Conservation (phyloP, 2,888 invertebrate genomes). For the Poecilobothrus nobilitatus region DNA sequence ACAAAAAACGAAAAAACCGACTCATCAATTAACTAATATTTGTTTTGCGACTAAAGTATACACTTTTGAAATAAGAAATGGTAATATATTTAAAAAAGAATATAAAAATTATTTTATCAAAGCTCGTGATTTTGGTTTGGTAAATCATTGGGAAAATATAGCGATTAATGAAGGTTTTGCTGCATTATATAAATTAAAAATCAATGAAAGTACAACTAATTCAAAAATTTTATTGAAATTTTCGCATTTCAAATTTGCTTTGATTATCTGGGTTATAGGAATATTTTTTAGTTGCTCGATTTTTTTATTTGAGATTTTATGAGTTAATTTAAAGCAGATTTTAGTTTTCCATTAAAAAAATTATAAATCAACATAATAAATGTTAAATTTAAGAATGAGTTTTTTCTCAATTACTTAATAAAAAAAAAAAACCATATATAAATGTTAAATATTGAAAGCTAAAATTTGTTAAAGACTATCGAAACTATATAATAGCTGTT, state of each 20-base stretch:
- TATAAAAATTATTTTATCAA: background rate
- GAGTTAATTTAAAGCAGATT: too few relatives aligned
- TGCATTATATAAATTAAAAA: background rate
- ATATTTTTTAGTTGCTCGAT: too few relatives aligned
- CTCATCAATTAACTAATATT: background rate
- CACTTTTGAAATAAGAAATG: background rate
- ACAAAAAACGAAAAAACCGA: background rate
- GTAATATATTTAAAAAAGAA: background rate
- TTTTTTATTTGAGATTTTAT: too few relatives aligned
- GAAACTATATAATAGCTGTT: too few relatives aligned
- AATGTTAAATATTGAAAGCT: too few relatives aligned
- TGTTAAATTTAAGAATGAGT: too few relatives aligned
- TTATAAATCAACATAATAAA: too few relatives aligned
- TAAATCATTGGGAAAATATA: background rate
- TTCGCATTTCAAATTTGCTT: background rate
- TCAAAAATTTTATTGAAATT: background rate
- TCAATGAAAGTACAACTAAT: background rate
- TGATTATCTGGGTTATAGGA: too few relatives aligned
- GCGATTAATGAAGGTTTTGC: background rate
- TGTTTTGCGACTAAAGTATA: background rate
- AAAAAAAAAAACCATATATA: too few relatives aligned
- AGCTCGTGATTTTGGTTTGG: background rate
- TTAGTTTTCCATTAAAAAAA: too few relatives aligned
- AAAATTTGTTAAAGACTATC: too few relatives aligned
- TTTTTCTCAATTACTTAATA: too few relatives aligned